Evolutionary conservation across 2,888 invertebrate genomes (phyloP).

Genomic region (Diploptera punctata): DNA sequence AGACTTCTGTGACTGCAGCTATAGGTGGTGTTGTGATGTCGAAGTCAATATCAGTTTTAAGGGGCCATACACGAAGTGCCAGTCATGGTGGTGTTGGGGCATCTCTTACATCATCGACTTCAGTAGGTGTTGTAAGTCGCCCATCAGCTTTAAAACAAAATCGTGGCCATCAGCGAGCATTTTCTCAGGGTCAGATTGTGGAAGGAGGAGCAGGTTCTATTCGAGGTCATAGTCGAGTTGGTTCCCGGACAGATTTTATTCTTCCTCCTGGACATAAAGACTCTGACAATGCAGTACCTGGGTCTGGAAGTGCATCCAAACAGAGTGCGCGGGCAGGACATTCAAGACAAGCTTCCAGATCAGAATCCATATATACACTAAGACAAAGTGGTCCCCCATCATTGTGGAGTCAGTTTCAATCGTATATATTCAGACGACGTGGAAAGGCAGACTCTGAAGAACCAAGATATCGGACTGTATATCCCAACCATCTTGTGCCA

Average conservation of each 20-base stretch:
- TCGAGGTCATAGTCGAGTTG: slow-evolving; percentile 79
- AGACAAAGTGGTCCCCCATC: slow-evolving; percentile 72
- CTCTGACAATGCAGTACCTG: slow-evolving; percentile 56
- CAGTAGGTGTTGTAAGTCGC: slow-evolving; percentile 57
- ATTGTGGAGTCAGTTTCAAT: slow-evolving; percentile 72
- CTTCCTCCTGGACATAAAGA: slow-evolving; percentile 87
- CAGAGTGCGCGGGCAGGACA: slow-evolving; percentile 62
- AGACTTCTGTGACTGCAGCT: slow-evolving; percentile 17
- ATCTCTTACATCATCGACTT: slow-evolving; percentile 53
- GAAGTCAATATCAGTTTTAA: slow-evolving; percentile 38
- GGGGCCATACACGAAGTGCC: slow-evolving; percentile 76
- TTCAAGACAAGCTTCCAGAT: slow-evolving; percentile 86
- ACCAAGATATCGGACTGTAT: slow-evolving; percentile 73
- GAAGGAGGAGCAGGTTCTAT: slow-evolving; percentile 45
- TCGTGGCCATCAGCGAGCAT: slow-evolving; percentile 80
- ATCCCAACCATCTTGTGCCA: slow-evolving; percentile 86
- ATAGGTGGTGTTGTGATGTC: slow-evolving; percentile 9
- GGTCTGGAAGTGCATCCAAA: slow-evolving; percentile 59
- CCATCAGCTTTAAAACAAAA: slow-evolving; percentile 76
- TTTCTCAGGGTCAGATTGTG: slow-evolving; percentile 84
- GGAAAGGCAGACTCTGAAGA: slow-evolving; percentile 66
- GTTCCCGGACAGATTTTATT: slow-evolving; percentile 89
- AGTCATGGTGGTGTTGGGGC: slow-evolving; percentile 79
- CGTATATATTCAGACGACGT: slow-evolving; percentile 64
- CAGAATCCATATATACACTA: slow-evolving; percentile 89